Evolutionary conservation across 1,140 invertebrate species (phyloP).

Genomic region (Caenorhabditis inopinata): DNA sequence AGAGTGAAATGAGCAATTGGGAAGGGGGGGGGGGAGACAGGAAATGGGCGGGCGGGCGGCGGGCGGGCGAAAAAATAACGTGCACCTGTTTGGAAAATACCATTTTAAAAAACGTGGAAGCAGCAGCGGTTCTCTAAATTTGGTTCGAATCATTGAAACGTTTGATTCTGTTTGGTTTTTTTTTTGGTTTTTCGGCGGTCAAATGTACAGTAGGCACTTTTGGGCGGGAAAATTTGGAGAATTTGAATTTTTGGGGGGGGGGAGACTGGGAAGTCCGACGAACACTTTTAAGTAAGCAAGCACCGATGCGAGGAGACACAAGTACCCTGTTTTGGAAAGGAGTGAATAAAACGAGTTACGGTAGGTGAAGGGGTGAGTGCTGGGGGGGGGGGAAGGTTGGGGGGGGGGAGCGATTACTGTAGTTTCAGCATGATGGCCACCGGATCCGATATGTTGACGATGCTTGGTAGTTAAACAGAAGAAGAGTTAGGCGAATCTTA

Average conservation of each 20-base stretch:
- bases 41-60: neutral
- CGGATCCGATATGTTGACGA: conserved; percentile 30
- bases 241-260: neutral
- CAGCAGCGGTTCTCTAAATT: neutral
- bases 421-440: too few relatives aligned
- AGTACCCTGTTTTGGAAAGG: neutral
- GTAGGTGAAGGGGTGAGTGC: too few relatives aligned
- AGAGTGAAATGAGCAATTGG: neutral
- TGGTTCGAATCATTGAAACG: neutral
- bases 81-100: conserved; percentile 26
- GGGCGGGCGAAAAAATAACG: neutral
- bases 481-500: conserved; percentile 35
- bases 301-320: conserved; percentile 26
- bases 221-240: neutral
- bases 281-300: neutral
- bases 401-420: neutral
- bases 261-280: neutral
- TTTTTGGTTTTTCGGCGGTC: neutral
- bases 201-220: conserved; percentile 17
- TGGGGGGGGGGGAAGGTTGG: neutral
- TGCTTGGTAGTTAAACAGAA: neutral
- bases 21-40: neutral
- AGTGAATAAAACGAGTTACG: neutral
- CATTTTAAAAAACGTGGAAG: neutral
- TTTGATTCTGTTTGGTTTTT: neutral